Percentiles rank a stretch among this genome's conserved stretches.
phyloP scores from a whole-genome alignment of 1,140 invertebrate genomes.

The Euura saliciscinereae region DNA sequence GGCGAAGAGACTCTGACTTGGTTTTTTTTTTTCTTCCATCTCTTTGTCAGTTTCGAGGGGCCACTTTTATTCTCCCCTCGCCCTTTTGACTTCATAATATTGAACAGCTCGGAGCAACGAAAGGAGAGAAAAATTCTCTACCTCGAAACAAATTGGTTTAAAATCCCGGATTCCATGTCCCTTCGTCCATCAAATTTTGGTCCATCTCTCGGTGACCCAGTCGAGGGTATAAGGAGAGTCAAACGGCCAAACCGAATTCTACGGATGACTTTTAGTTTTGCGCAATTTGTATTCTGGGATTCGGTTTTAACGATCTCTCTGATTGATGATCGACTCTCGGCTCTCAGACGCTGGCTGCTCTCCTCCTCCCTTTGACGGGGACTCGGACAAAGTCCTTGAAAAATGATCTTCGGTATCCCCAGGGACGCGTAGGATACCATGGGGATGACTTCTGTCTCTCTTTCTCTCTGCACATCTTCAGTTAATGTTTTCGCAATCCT shows the following conservation, averaged over 20 bases:
- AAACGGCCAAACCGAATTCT: too few relatives aligned
- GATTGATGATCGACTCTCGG: conserved; percentile 47
- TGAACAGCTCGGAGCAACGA: conserved; percentile 2
- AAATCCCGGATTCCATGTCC: too few relatives aligned
- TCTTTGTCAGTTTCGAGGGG: neutral
- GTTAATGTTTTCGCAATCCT: conserved; percentile 56
- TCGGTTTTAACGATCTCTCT: conserved; percentile 59
- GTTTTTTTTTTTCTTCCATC: too few relatives aligned
- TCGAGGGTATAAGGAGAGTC: too few relatives aligned
- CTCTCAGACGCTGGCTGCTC: too few relatives aligned
- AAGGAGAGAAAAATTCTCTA: neutral
- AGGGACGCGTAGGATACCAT: conserved; percentile 11
- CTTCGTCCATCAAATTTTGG: too few relatives aligned
- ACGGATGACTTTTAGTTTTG: conserved; percentile 19
- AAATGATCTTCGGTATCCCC: conserved; percentile 47
- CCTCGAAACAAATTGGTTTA: too few relatives aligned
- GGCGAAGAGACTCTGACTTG: too few relatives aligned
- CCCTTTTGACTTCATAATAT: conserved; percentile 1
- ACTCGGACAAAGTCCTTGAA: conserved; percentile 46
- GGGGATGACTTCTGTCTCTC: neutral
- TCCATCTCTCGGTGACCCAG: too few relatives aligned
- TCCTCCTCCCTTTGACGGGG: neutral
- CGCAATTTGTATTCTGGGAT: conserved; percentile 55
- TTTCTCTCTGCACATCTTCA: conserved; percentile 31
- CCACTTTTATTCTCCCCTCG: conserved; percentile 26